These are phyloP conservation scores for Streblospio benedicti DNA, from an alignment of 1,140 invertebrate genomes.

Conservation along the genomic window DNA sequence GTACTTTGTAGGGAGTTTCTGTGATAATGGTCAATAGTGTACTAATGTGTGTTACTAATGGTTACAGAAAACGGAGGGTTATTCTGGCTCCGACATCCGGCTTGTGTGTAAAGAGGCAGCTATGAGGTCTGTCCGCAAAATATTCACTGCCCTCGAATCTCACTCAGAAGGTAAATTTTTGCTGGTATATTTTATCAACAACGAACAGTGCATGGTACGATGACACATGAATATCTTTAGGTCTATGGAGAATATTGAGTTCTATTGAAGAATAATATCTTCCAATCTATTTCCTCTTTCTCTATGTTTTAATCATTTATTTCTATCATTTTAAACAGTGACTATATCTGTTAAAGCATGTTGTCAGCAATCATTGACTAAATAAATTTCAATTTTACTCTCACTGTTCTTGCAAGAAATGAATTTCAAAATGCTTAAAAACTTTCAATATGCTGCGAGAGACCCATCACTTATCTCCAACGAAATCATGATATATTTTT, in stretches of 20 bases:
- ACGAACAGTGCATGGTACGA: not conserved
- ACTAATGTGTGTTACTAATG: constrained; percentile 5
- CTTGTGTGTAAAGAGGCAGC: constrained; percentile 78
- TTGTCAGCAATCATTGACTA: no score
- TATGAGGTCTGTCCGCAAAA: constrained; percentile 50
- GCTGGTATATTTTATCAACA: not conserved
- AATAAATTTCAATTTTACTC: no score
- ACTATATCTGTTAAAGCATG: no score
- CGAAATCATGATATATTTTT: no score
- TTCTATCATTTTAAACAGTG: not conserved
- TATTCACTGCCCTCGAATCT: constrained; percentile 50
- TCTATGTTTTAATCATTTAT: not conserved
- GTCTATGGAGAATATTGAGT: not conserved
- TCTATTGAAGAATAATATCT: not conserved
- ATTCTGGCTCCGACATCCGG: constrained; percentile 81
- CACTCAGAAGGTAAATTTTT: constrained; percentile 33
- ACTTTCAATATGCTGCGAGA: no score
- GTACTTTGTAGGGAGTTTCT: no score
- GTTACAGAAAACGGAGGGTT: constrained; percentile 60
- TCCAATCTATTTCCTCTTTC: not conserved
- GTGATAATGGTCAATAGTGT: no score
- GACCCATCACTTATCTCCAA: no score
- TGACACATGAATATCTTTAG: not conserved
- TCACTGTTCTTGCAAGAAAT: no score
- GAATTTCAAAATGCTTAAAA: no score